Conservation (phyloP, 2,113 vertebrate genomes). For the Archocentrus centrarchus region DNA sequence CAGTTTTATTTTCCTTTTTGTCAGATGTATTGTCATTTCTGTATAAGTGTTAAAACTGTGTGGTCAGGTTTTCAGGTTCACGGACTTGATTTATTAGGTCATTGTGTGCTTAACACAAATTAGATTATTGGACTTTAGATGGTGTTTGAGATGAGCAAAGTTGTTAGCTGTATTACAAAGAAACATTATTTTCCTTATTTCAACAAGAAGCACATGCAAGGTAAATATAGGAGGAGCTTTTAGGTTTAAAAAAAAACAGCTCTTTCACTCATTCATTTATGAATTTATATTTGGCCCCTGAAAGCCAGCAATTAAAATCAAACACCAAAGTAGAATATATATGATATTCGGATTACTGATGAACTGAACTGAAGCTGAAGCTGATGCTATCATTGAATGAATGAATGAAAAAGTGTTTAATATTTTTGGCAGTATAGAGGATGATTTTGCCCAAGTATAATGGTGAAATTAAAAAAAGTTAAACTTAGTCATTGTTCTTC, state of each 20-base stretch:
- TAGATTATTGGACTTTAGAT: background rate
- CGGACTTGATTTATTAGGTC: background rate
- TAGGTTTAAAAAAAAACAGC: background rate
- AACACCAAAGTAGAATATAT: background rate
- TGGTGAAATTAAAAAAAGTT: background rate
- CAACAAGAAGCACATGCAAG: background rate
- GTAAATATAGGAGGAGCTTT: background rate
- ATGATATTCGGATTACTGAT: background rate
- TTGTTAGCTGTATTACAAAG: accelerated
- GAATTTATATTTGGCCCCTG: accelerated
- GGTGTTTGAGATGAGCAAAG: background rate
- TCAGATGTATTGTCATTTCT: conserved; percentile 18
- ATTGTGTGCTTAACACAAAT: background rate
- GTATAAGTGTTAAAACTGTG: background rate
- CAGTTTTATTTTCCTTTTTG: background rate
- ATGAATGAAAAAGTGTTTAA: background rate
- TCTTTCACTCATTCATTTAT: background rate
- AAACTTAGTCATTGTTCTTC: no score
- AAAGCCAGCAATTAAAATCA: background rate
- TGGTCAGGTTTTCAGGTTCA: background rate
- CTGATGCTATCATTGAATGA: no score
- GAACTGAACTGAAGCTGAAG: background rate
- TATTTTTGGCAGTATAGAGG: background rate
- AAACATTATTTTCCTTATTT: background rate
- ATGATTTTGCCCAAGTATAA: background rate